Base-by-base conservation (phyloP, 2,888 invertebrate species). In the Drosophila nigricruria region DNA sequence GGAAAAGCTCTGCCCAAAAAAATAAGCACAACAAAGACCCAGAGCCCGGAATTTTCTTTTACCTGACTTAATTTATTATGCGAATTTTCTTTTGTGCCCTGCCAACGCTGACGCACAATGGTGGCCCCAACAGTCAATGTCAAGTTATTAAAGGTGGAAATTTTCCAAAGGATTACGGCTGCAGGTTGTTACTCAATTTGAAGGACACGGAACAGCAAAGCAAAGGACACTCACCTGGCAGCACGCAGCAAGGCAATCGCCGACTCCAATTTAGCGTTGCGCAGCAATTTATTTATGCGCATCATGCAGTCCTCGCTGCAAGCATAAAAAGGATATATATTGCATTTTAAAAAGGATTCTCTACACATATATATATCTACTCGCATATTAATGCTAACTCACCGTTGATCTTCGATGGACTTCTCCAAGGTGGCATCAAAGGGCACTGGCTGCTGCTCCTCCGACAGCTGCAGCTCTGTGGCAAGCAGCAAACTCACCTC, bases 371-470 rank as follows among this genome's bases (percentile, higher is more conserved):
- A 10, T 18, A 42, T 18, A 42, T 18, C 18, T 43, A 43, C 20
- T 30, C 14, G 5, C 10, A 23, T 23, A 36, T 36, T 36, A 34
- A 53, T 40, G 20, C 23, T 54, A 36, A 58, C 75, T 34, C 18
- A 97, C 97, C 96, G 97, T 93, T 98, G 98, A 90, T 97, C 96
- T 88, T 98, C 97, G 69, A 97, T 96, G 45, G 96, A 95, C 42
- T 95, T 94, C 79, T 97, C 97, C 5, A 96, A 96, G 1, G 97
- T 95, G 16, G 97, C 97, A 93, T 98, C 98, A 91, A 97, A 97
- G 0, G 98, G 98, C 68, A 96, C 94, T 1, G 95, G 94, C 79
- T 95, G 94, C 45, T 94, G 93, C 8, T 93, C 92, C 58, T 94
- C 93, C 0, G 89, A 79, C 42, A 93, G 57, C 64, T 89, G 79